phyloP scores from a whole-genome alignment of 2,888 invertebrate species.

The Lithophane ornitopus region DNA sequence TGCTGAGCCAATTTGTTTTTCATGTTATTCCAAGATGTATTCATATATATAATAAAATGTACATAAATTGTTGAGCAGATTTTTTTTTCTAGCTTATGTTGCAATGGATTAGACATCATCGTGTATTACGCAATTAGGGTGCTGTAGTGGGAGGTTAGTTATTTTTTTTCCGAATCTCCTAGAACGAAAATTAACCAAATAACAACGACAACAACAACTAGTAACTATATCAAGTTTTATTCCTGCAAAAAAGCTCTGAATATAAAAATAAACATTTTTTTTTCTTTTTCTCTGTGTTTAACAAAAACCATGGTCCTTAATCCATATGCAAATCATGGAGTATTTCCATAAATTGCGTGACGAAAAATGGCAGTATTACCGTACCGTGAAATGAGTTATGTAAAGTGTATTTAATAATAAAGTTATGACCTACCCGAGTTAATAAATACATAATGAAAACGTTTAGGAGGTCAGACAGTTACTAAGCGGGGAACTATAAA shows the following conservation, averaged over 20 bases:
- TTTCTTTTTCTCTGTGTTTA: neutral
- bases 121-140: too few species aligned
- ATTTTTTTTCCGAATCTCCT: neutral
- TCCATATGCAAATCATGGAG: constrained; percentile 22
- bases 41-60: too few species aligned
- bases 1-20: too few species aligned
- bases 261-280: neutral
- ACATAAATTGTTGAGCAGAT: too few species aligned
- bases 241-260: neutral
- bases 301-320: neutral
- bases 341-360: constrained; percentile 47
- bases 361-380: constrained; percentile 19
- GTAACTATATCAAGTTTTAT: neutral
- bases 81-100: too few species aligned
- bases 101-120: too few species aligned
- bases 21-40: too few species aligned
- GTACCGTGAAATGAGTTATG: constrained; percentile 32
- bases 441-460: constrained; percentile 24
- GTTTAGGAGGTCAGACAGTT: constrained; percentile 6
- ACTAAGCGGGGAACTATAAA: neutral
- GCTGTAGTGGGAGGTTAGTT: too few species aligned
- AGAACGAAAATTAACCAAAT: neutral
- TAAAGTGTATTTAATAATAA: constrained; percentile 42
- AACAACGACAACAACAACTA: too few species aligned
- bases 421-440: constrained; percentile 8